Evolutionary conservation across 2,113 vertebrate species (phyloP).

Genomic region (Otis tarda): DNA sequence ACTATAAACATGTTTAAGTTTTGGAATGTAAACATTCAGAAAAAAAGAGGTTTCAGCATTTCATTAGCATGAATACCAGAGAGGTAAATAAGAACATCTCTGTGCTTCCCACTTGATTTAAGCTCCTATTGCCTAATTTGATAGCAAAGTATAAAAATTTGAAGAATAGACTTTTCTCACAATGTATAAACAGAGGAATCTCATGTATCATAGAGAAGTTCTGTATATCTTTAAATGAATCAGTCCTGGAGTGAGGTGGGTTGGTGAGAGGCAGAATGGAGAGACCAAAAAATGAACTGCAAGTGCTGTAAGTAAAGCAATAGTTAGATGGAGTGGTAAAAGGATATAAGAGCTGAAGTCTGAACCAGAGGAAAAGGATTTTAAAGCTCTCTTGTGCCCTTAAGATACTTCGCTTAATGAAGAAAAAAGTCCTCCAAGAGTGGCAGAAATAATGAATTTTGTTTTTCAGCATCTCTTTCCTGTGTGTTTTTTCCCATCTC

Average conservation of each 20-base stretch:
- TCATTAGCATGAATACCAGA: not conserved
- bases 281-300: not conserved
- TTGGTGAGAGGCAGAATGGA: not conserved
- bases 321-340: not conserved
- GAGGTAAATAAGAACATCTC: not conserved
- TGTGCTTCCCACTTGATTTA: not conserved
- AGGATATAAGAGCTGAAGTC: not conserved
- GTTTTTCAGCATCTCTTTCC: conserved; percentile 33
- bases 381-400: conserved; percentile 34
- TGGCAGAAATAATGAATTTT: conserved; percentile 54
- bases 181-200: not conserved
- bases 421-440: conserved; percentile 27
- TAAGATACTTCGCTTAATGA: not conserved
- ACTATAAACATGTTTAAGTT: not conserved
- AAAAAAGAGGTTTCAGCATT: not conserved
- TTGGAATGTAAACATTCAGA: not conserved
- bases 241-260: not conserved
- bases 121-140: not conserved
- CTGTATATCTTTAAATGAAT: not conserved
- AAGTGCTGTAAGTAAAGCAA: not conserved
- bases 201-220: not conserved
- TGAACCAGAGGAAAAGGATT: conserved; percentile 6
- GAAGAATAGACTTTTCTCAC: not conserved
- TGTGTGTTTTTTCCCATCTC: conserved; percentile 13
- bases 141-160: not conserved